A percentile compares a stretch with the other conserved stretches of the same genome.
Evolutionary conservation across 2,797 vertebrate species (phyloP).

Genomic region (Acanthiza pusilla): DNA sequence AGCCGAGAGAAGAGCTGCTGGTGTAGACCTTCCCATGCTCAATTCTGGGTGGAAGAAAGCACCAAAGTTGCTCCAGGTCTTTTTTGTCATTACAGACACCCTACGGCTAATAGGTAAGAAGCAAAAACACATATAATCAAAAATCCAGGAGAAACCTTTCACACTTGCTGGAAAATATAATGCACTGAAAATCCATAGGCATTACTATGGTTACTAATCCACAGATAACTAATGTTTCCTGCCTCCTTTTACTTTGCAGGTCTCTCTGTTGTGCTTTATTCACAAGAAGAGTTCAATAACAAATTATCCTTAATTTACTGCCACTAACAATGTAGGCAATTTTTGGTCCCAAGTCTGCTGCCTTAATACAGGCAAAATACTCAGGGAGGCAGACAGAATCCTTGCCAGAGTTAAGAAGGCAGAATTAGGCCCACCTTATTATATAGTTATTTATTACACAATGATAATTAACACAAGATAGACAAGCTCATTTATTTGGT

Average conservation of each 20-base stretch:
- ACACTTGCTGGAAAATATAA: neutral
- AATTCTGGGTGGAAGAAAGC: neutral
- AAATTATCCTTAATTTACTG: slow-evolving; percentile 38
- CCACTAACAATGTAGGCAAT: neutral
- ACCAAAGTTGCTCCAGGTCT: neutral
- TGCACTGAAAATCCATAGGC: neutral
- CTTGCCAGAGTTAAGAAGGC: neutral
- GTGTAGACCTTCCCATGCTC: neutral
- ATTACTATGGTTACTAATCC: slow-evolving; percentile 39
- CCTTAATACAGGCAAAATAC: neutral
- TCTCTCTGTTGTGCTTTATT: neutral
- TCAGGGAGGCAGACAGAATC: neutral
- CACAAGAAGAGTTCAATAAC: slow-evolving; percentile 15
- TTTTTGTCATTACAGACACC: neutral
- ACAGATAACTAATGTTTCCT: neutral
- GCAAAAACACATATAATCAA: neutral
- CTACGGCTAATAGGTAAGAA: neutral
- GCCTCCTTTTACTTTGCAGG: neutral
- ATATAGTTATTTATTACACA: slow-evolving; percentile 20
- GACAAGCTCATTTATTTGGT: slow-evolving; percentile 32
- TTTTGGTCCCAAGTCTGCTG: neutral
- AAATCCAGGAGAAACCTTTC: neutral
- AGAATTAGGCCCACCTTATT: slow-evolving; percentile 26
- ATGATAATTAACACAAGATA: slow-evolving; percentile 12
- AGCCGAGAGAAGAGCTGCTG: neutral